Evolutionary conservation across 2,113 vertebrate genomes (phyloP).

Genomic region (Ranitomeya imitator): DNA sequence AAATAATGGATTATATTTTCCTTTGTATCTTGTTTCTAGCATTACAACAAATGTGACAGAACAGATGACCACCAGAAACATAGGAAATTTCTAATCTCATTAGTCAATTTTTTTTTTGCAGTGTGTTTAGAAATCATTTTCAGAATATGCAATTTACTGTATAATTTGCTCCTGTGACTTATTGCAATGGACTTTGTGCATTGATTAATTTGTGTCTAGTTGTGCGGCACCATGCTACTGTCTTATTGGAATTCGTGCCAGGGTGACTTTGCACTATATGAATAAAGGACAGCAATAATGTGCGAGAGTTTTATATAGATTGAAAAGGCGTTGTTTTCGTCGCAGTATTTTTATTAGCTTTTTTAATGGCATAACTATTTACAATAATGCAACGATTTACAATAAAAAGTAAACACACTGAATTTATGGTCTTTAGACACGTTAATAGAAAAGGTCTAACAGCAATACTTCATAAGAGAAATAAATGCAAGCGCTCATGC

Average conservation of each 20-base stretch:
- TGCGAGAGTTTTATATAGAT: not conserved
- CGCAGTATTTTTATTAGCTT: constrained; percentile 43
- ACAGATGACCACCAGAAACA: not conserved
- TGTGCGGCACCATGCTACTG: not conserved
- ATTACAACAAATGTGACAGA: not conserved
- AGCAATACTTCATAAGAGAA: constrained; percentile 19
- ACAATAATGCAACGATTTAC: constrained; percentile 37
- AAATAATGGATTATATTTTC: not conserved
- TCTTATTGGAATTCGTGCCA: constrained; percentile 2
- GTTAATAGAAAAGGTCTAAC: constrained; percentile 28
- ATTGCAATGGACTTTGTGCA: not conserved
- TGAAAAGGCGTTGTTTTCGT: not conserved
- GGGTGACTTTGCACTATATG: not conserved
- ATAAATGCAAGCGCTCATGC: not conserved
- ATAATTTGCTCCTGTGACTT: not conserved
- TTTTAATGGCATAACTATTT: constrained; percentile 47
- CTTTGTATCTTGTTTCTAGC: not conserved
- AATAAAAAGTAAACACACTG: constrained; percentile 35
- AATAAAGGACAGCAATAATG: constrained; percentile 21
- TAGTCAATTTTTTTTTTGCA: not conserved
- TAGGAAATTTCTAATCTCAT: not conserved
- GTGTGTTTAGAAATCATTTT: not conserved
- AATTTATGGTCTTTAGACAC: constrained; percentile 16
- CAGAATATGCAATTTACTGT: not conserved
- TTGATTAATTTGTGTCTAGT: not conserved